Conservation (phyloP, 2,113 vertebrate genomes). For the Calyptomena viridis region DNA sequence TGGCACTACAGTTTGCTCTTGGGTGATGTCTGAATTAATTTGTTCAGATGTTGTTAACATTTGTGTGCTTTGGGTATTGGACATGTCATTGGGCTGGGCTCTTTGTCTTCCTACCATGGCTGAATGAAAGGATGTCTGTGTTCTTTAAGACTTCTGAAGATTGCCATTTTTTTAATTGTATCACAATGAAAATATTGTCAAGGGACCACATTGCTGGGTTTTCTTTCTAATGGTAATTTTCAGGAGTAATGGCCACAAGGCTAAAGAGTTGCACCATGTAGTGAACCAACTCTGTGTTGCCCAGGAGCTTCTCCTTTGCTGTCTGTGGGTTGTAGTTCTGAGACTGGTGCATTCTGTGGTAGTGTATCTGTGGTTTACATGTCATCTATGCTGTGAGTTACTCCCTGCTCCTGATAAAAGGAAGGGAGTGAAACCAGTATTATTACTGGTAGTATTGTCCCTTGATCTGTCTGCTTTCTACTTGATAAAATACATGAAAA, state of each 20-base stretch:
- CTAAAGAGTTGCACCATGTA: rapidly evolving
- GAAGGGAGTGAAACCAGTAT: background rate
- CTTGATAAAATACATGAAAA: background rate
- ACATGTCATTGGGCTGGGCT: background rate
- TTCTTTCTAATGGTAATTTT: background rate
- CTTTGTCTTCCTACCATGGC: background rate
- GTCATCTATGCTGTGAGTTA: background rate
- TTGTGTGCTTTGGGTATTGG: rapidly evolving
- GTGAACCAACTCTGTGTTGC: background rate
- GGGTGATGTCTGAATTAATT: background rate
- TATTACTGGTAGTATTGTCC: background rate
- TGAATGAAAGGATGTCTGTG: background rate
- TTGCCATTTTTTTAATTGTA: rapidly evolving
- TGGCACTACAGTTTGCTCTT: background rate
- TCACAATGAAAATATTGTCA: background rate
- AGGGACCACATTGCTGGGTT: background rate
- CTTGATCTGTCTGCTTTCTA: background rate
- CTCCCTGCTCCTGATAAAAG: background rate
- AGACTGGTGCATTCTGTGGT: background rate
- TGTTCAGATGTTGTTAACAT: background rate
- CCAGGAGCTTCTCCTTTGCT: background rate
- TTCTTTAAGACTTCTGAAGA: background rate
- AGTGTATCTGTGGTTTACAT: background rate
- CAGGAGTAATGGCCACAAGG: background rate
- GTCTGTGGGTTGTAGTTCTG: background rate